A percentile compares a stretch with the other conserved stretches of the same genome.
phyloP scores from a whole-genome alignment of 2,888 invertebrate species.

The Galeruca laticollis region DNA sequence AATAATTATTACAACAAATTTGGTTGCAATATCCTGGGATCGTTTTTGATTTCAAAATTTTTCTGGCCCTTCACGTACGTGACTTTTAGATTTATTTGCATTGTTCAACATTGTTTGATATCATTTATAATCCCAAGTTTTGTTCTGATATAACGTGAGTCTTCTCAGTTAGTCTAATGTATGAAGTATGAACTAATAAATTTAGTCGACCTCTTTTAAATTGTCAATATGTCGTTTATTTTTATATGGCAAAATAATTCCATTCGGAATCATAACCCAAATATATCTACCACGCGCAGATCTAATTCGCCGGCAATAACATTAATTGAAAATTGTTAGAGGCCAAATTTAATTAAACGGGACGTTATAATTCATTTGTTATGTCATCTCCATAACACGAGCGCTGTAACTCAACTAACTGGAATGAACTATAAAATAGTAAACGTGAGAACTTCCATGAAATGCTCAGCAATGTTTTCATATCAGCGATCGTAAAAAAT shows the following conservation, averaged over 20 bases:
- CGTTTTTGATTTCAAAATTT: no score
- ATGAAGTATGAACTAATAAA: neutral
- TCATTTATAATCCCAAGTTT: no score
- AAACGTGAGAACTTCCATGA: constrained; percentile 10
- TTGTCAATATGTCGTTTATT: neutral
- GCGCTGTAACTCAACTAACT: neutral
- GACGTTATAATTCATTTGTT: neutral
- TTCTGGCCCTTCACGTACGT: no score
- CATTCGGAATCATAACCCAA: neutral
- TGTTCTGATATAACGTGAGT: no score
- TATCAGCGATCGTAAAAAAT: neutral
- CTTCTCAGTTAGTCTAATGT: no score
- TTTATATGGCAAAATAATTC: neutral
- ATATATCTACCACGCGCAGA: neutral
- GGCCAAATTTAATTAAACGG: neutral
- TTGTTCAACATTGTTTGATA: no score
- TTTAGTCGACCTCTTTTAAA: neutral
- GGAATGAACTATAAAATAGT: constrained; percentile 15
- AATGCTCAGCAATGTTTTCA: constrained; percentile 7
- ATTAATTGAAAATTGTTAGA: neutral
- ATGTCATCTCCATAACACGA: constrained; percentile 2
- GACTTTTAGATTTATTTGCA: no score
- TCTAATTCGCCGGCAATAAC: neutral
- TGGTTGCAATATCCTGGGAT: no score
- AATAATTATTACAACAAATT: no score